A percentile compares a stretch with the other conserved stretches of the same genome.
These are phyloP conservation scores for Phenacoccus solenopsis DNA, from an alignment of 1,140 invertebrate species.

Conservation along the genomic window DNA sequence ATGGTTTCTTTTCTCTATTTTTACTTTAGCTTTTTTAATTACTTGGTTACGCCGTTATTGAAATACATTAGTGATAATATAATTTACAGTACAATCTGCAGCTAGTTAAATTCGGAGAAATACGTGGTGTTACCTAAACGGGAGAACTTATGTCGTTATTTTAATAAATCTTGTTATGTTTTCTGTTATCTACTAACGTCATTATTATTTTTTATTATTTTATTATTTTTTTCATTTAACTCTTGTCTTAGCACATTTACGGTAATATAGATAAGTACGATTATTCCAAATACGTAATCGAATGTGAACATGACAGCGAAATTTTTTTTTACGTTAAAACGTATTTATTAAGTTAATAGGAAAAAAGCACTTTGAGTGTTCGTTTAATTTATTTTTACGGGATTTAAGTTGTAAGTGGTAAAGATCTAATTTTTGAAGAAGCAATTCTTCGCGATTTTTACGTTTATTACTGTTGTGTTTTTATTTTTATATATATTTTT, in stretches of 20 bases:
- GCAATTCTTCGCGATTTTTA: too few relatives aligned
- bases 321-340: neutral
- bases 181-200: constrained; percentile 1
- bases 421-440: too few relatives aligned
- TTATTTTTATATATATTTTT: too few relatives aligned
- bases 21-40: neutral
- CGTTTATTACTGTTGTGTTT: too few relatives aligned
- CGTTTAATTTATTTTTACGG: constrained; percentile 4
- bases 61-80: neutral
- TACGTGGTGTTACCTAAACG: neutral
- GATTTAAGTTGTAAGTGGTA: too few relatives aligned
- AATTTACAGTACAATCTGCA: neutral
- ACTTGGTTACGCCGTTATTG: too few relatives aligned
- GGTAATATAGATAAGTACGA: neutral
- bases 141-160: neutral
- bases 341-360: too few relatives aligned
- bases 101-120: neutral
- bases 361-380: neutral
- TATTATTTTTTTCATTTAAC: neutral
- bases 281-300: neutral
- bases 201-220: neutral
- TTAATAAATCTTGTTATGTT: neutral
- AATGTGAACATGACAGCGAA: neutral
- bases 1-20: too few relatives aligned
- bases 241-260: neutral